These are phyloP conservation scores for Brachionus sp. DNA, from an alignment of 1,140 invertebrate genomes.

Conservation along the genomic window DNA sequence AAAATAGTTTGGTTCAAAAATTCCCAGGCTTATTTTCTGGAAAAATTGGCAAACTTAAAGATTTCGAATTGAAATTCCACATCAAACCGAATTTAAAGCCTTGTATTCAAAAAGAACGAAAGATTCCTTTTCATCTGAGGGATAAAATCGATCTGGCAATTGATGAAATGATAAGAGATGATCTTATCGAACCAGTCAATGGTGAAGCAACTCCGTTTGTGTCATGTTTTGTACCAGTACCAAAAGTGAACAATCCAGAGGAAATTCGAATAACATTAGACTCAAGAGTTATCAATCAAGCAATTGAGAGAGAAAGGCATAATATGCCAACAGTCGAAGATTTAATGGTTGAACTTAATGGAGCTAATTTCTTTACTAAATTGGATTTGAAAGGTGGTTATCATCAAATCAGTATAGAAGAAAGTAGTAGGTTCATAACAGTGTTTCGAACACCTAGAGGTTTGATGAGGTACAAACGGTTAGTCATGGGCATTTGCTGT, in stretches of 20 bases:
- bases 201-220: not conserved
- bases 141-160: not conserved
- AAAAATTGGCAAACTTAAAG: not conserved
- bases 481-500: not conserved
- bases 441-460: not conserved
- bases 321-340: not conserved
- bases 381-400: not conserved
- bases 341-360: not conserved
- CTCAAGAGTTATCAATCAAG: not conserved
- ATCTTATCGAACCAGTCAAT: not conserved
- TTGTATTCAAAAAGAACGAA: not conserved
- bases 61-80: not conserved
- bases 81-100: not conserved
- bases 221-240: not conserved
- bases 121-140: not conserved
- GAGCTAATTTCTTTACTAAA: not conserved
- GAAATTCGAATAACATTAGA: not conserved
- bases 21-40: not conserved
- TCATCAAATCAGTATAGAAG: not conserved
- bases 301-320: not conserved
- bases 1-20: not conserved
- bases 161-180: not conserved
- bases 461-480: not conserved
- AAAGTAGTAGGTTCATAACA: not conserved
- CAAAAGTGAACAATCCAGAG: not conserved